A percentile compares a stretch with the other conserved stretches of the same genome.
These are phyloP conservation scores for Cryptocephalus moraei DNA, from an alignment of 2,888 invertebrate genomes.

Conservation along the genomic window DNA sequence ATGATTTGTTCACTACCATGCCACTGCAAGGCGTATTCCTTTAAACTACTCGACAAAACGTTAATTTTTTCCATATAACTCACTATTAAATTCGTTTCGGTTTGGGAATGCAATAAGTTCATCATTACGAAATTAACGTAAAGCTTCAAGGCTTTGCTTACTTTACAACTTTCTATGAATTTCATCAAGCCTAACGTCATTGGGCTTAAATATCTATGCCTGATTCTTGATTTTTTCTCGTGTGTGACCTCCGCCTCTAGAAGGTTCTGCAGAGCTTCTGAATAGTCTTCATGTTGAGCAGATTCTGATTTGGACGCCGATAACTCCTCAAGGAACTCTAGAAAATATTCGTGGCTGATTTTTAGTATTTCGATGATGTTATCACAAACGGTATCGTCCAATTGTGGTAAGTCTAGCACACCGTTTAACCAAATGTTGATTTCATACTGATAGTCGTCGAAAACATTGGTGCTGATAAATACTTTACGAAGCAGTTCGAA, in stretches of 20 bases:
- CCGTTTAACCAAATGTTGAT: constrained; percentile 50
- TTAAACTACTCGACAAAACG: constrained; percentile 31
- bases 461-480: constrained; percentile 52
- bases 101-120: constrained; percentile 53
- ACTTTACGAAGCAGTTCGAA: constrained; percentile 40
- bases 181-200: constrained; percentile 35
- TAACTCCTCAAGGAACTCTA: constrained; percentile 19
- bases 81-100: constrained; percentile 42
- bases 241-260: neutral
- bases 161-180: constrained; percentile 22
- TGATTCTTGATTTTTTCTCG: constrained; percentile 1
- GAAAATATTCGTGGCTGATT: constrained; percentile 17
- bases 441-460: constrained; percentile 54
- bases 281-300: constrained; percentile 2
- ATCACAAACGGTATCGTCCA: constrained; percentile 19
- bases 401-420: constrained; percentile 23
- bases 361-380: constrained; percentile 24
- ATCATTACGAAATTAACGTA: constrained; percentile 40
- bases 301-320: constrained; percentile 1
- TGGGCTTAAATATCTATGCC: constrained; percentile 22
- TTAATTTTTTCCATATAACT: constrained; percentile 42
- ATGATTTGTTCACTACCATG: constrained; percentile 17
- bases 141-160: constrained; percentile 26
- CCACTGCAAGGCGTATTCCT: constrained; percentile 45
- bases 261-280: constrained; percentile 9